phyloP scores from a whole-genome alignment of 2,113 vertebrate genomes.

The Zeus faber region DNA sequence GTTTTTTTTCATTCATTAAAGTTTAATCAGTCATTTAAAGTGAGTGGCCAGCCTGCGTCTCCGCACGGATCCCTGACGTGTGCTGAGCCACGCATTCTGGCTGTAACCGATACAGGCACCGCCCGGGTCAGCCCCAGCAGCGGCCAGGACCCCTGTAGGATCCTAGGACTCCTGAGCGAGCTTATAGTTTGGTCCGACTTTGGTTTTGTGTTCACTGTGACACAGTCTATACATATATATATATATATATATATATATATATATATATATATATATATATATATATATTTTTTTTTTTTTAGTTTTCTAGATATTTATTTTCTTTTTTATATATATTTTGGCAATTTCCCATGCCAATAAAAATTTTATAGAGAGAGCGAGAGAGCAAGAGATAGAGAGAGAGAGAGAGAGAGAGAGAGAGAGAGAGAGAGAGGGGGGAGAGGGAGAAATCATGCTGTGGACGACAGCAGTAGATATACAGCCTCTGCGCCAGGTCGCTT shows the following conservation, averaged over 20 bases:
- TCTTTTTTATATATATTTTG: too few species aligned
- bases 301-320: too few species aligned
- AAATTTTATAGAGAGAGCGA: slow-evolving; percentile 3
- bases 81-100: slow-evolving; percentile 50
- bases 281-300: too few species aligned
- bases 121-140: slow-evolving; percentile 24
- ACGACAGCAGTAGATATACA: slow-evolving; percentile 6
- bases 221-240: too few species aligned
- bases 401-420: neutral
- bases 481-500: slow-evolving; percentile 24
- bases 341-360: too few species aligned
- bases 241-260: too few species aligned
- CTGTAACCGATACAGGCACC: slow-evolving; percentile 41
- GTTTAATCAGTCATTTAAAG: slow-evolving; percentile 52
- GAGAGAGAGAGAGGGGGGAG: neutral
- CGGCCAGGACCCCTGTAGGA: slow-evolving; percentile 11
- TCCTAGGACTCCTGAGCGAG: too few species aligned
- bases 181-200: too few species aligned
- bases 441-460: neutral
- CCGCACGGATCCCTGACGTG: slow-evolving; percentile 43
- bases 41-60: slow-evolving; percentile 38
- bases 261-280: too few species aligned
- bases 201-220: too few species aligned
- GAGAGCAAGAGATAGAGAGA: slow-evolving; percentile 9
- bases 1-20: slow-evolving; percentile 57